Conservation (phyloP, 2,113 vertebrate species). For the Dasyurus viverrinus region DNA sequence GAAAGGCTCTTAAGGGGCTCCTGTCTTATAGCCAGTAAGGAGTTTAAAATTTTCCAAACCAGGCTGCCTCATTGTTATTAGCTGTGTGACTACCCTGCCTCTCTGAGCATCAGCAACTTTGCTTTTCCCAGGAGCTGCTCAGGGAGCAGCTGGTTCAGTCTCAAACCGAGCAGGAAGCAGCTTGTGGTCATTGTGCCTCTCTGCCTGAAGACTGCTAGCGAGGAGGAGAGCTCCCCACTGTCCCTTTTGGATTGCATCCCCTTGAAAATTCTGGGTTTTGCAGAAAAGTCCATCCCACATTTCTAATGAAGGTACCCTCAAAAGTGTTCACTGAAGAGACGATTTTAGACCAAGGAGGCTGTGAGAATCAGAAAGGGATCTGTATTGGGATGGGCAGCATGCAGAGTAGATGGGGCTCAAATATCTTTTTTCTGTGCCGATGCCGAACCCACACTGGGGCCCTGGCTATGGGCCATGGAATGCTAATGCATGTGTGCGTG, state of each 20-base stretch:
- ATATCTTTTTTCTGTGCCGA: neutral
- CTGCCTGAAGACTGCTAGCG: neutral
- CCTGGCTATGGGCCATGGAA: constrained; percentile 37
- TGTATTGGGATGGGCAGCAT: neutral
- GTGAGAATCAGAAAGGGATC: neutral
- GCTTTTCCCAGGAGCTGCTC: neutral
- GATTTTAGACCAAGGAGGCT: neutral
- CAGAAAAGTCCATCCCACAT: neutral
- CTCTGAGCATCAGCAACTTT: neutral
- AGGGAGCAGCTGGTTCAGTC: neutral
- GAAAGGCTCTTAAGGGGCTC: neutral
- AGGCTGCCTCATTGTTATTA: neutral
- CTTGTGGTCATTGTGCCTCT: neutral
- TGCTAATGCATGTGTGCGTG: constrained; percentile 70
- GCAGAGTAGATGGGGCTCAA: neutral
- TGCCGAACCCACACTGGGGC: neutral
- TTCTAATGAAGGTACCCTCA: neutral
- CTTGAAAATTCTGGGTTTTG: neutral
- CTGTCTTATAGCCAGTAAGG: neutral
- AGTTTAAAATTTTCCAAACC: neutral
- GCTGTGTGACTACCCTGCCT: neutral
- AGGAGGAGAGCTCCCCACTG: neutral
- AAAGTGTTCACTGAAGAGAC: neutral
- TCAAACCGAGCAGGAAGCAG: neutral
- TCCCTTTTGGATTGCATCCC: neutral